Evolutionary conservation across 2,797 vertebrate genomes (phyloP), one percentile per base, ranked within the genome.

Genomic region (Chelmon rostratus): DNA sequence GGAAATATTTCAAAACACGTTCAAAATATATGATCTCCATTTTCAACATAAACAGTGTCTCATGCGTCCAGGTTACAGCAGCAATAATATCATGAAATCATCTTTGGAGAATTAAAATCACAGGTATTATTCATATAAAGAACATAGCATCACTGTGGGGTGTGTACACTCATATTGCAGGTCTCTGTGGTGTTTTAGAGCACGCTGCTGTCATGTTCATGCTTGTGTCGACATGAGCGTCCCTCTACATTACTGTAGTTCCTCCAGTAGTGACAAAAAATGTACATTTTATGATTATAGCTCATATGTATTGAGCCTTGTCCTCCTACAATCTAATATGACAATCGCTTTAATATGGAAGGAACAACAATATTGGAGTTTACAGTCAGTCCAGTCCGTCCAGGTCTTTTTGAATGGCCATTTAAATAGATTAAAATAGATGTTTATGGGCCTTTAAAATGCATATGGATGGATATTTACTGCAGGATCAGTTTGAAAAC

Each of bases 271-370:
- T n/a, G 18, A 12, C n/a, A 58, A 53, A 33, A 37, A 21, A 67
- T 28, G 3, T 23, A 40, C 8, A 12, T 59, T 40, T 23, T 53
- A 25, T 52, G 16, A 70, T 38, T 28, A 40, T 19, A 46, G 25
- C 21, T 74, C 56, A 44, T 46, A 37, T 33, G 52, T 23, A 31
- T 9, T 44, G 5, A 77, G 33, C 38, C 25, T 12, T 33, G 28
- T 38, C 9, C 18, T 18, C 6, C 5, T 13, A 15, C 59, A 54
- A 42, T 33, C 0, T 47, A 59, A 78, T n/a, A 84, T 73, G 28
- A 3, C 28, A 31, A 84, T 84, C 16, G 28, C 35, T 81, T 69
- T 76, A 84, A 88, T 88, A 79, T 73, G 28, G 21, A 73, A 68
- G 72, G 46, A 73, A 21, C 25, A n/a, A 16, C 1, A 13, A n/a